Base-by-base conservation (phyloP, 2,888 invertebrate species). In the Leptinotarsa rubiginosa region DNA sequence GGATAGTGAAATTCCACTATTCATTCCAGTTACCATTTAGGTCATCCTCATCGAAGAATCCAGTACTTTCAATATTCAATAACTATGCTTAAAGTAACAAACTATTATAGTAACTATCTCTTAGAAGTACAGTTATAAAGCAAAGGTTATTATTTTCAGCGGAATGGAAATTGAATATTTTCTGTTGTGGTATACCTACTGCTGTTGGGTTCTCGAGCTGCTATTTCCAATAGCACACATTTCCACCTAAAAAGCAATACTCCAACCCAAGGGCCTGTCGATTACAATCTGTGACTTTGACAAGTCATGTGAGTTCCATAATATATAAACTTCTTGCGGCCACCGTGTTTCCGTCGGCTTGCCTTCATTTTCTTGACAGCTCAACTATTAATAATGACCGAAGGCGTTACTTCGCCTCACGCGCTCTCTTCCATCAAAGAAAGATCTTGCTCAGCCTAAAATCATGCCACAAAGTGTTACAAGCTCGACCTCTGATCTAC, bases 371-470 rank as follows among this genome's bases (percentile, higher is more conserved):
- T 69, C 75, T 22, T 77, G 77, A 79, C 79, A 76, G 75, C 77
- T 72, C 70, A 73, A 79, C 77, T 79, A 79, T 79, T 79, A 79
- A 79, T 79, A 79, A 77, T 72, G 75, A 74, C 76, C 64, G 64
- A 75, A 76, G 75, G 75, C 77, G 77, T 78, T 78, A 78, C 78
- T 73, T 73, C 52, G 68, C 41, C 54, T 69, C 69, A 69, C 69
- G 69, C 56, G 54, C 41, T 68, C 68, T 31, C 49, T 54, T 71
- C 75, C 77, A 77, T 75, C 75, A 77, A 73, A 77, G 76, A 71
- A 68, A 66, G 64, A 75, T 77, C 75, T 75, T 70, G 75, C 69
- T 66, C 70, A 75, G 77, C 75, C 75, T 73, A 69, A 74, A 75
- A 77, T 77, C 67, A 77, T 72, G 75, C 75, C 73, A 73, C 77